Base-by-base conservation (phyloP, 2,797 vertebrate genomes). In the Chelon auratus region DNA sequence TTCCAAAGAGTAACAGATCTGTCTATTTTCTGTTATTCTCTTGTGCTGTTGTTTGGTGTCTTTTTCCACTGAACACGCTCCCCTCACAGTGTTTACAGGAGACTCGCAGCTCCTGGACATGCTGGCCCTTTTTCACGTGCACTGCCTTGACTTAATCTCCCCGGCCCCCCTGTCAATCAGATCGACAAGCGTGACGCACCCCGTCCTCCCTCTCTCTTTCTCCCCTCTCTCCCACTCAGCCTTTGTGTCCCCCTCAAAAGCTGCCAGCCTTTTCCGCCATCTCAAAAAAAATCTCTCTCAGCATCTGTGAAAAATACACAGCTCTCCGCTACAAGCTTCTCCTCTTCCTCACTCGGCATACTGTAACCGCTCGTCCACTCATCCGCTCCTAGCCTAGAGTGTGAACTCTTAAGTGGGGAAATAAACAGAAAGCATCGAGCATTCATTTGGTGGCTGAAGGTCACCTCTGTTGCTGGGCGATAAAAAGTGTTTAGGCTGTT, bases 391-490 rank as follows among this genome's bases (percentile, higher is more conserved):
- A 17, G 22, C 62, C 42, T 45, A 5, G n/a, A 70, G 56, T 75
- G 70, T 60, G 68, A 80, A 86, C 77, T 81, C 80, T 47, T 50
- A 47, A 75, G 67, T 67, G 71, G 57, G 71, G 78, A 66, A 82
- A 89, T 79, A 78, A 83, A 80, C 79, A 84, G 45, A 66, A 10
- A 53, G 40, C 57, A 37, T 53, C 36, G 54, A 62, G 64, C 54
- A 22, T 72, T 62, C 13, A 22, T 82, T 82, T 26, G 36, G 52
- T 58, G 68, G 60, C 73, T 82, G 80, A 87, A 90, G 90, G 90
- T 92, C 85, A 84, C 72, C 78, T 91, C 87, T 88, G 90, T 87
- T 81, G 65, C 68, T 50, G 63, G 66, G 83, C 47, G 83, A 89
- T 89, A 91, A 89, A 88, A 88, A 73, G 59, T 33, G 75, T 68